Evolutionary conservation across 2,113 vertebrate species (phyloP), one percentile per base, ranked within the genome.

Genomic region (Tenebrosternarchus preto): DNA sequence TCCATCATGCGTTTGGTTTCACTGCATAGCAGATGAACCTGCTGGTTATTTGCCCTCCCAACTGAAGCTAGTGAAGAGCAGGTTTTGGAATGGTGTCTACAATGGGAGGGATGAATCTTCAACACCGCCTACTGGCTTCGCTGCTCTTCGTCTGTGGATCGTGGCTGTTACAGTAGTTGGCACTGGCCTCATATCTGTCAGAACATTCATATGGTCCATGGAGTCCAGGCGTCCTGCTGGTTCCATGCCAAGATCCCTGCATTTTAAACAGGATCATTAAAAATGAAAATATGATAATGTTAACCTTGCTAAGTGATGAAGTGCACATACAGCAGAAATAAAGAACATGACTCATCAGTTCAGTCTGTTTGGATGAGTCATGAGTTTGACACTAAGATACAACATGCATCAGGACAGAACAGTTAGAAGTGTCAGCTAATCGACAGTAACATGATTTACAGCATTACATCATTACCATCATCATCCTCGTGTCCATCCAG

Each of bases 281-380:
- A 46, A 29, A 29, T 1, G 56, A 27, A 43, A 70, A 27, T 24
- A 76, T 33, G 12, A 59, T 60, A 15, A 19, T 2, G 19, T 29
- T 72, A 16, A 72, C 43, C 22, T 20, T 20, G 16, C 29, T 64
- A 39, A 5, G 17, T 36, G 46, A 1, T 24, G 33, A 67, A 67
- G 8, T 19, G 64, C 19, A 64, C 25, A 64, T 16, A 15, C 46
- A 36, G 20, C 61, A 67, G 27, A 74, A 20, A 33, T n/a, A n/a
- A n/a, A n/a, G n/a, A n/a, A n/a, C 63, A 67, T 67, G 63, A 67
- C 55, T 74, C 55, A 74, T 39, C 55, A 27, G 11, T 60, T 59
- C n/a, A 15, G 11, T 36, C 29, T 20, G 17, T 24, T 74, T 74
- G 55, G 53, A 36, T 39, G 15, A 22, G 6, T 24, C 19, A 33